phyloP scores from a whole-genome alignment of 2,888 invertebrate species.

The Campoletis raptor region DNA sequence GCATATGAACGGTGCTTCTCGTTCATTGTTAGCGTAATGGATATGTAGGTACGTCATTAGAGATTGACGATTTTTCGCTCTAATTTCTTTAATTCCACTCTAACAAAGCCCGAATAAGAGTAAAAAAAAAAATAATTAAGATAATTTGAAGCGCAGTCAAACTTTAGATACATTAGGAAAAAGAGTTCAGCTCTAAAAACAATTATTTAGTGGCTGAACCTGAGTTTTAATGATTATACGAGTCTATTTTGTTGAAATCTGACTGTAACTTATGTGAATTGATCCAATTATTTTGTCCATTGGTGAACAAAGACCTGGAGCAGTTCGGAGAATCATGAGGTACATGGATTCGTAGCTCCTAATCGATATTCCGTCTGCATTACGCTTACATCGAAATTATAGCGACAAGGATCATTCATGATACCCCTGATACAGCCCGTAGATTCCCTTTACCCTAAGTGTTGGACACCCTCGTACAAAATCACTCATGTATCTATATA shows the following conservation, averaged over 20 bases:
- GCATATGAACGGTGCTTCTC: neutral
- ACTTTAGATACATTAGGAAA: no score
- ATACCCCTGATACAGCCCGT: conserved; percentile 32
- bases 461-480: conserved; percentile 4
- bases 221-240: neutral
- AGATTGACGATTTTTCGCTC: neutral
- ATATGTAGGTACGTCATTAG: neutral
- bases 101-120: neutral
- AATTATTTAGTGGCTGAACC: no score
- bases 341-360: conserved; percentile 9
- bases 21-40: neutral
- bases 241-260: neutral
- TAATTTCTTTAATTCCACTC: neutral
- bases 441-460: neutral
- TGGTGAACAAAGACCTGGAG: neutral
- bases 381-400: conserved; percentile 32
- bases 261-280: neutral
- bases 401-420: conserved; percentile 33
- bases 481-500: conserved; percentile 6
- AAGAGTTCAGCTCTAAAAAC: neutral
- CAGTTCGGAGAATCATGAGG: conserved; percentile 1
- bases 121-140: neutral
- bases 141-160: neutral
- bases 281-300: neutral
- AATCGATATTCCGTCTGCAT: conserved; percentile 52